Evolutionary conservation across 1,140 invertebrate genomes (phyloP), one percentile per base, ranked within the genome.

Genomic region (Archegozetes longisetosus): DNA sequence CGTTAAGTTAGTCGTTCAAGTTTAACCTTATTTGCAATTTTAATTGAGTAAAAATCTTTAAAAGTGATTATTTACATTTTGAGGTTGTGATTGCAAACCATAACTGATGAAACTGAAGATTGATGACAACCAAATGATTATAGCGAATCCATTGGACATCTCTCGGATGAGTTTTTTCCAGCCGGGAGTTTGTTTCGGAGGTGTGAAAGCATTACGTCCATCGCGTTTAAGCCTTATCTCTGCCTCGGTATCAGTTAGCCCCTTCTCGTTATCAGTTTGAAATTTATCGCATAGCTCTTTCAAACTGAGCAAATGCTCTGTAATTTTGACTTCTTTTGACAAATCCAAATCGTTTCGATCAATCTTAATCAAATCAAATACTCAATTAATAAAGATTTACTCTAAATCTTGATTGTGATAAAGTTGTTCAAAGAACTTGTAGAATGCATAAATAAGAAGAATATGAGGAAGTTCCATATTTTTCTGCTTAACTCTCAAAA

Each of bases 81-180:
- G 4, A 23, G 53, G 9, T 29, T 6, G 14, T 23, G 9, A 55
- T 47, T 55, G 20, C 12, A 55, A 20, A 9, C 23, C 23, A 23
- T 55, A 55, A 26, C 6, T 9, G 9, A 57, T n/a, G 4, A 57
- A 20, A 50, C 32, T 20, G 27, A 22, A 2, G 3, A 57, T 6
- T 17, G 47, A 22, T 72, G 93, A 57, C 14, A 58, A 23, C 59
- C 59, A 61, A 9, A 61, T 32, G n/a, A 61, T 40, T 9, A 17
- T 27, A 17, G 59, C 54, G 32, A 61, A 61, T 29, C 59, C 59
- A 23, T 6, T 24, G 23, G 28, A 12, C 20, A 61, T 23, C 23
- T 61, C 28, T 23, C 58, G 61, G 9, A 32, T 4, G 9, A 61
- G 47, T 25, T 24, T 28, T 12, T 25, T 9, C 53, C 59, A 61